Percentiles rank a stretch among this genome's conserved stretches.
These are phyloP conservation scores for Physella acuta DNA, from an alignment of 1,140 invertebrate species.

Conservation along the genomic window DNA sequence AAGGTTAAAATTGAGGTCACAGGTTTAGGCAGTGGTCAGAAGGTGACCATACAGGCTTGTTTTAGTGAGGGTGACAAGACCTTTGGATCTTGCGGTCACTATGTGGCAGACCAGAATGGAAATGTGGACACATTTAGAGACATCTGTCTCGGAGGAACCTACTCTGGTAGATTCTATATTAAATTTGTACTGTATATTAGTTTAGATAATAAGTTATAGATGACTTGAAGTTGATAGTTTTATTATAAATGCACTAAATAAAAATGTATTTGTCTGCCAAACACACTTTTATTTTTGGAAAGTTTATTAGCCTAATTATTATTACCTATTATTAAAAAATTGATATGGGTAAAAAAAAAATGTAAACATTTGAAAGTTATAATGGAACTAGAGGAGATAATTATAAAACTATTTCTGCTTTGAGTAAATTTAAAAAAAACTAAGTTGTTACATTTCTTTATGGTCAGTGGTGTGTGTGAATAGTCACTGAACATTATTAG, in stretches of 20 bases:
- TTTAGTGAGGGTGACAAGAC: neutral
- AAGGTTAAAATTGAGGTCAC: neutral
- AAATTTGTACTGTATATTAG: too few relatives aligned
- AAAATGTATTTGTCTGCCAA: neutral
- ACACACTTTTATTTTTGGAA: neutral
- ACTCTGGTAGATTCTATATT: too few relatives aligned
- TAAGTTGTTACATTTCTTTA: neutral
- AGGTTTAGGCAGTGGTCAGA: neutral
- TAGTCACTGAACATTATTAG: too few relatives aligned
- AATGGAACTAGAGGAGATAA: neutral
- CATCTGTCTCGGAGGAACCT: neutral
- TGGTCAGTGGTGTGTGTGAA: neutral
- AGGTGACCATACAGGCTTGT: slow-evolving; percentile 2
- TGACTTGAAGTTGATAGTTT: neutral
- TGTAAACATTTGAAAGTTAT: neutral
- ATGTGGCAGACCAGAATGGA: slow-evolving; percentile 2
- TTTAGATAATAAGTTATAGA: neutral
- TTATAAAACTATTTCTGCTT: neutral
- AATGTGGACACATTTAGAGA: neutral
- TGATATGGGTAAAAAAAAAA: neutral
- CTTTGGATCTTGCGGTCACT: slow-evolving; percentile 13
- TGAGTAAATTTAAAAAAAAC: neutral
- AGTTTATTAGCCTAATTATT: neutral
- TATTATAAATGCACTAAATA: neutral
- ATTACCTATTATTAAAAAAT: neutral